phyloP scores from a whole-genome alignment of 2,888 invertebrate species.

The Syrphus vitripennis region DNA sequence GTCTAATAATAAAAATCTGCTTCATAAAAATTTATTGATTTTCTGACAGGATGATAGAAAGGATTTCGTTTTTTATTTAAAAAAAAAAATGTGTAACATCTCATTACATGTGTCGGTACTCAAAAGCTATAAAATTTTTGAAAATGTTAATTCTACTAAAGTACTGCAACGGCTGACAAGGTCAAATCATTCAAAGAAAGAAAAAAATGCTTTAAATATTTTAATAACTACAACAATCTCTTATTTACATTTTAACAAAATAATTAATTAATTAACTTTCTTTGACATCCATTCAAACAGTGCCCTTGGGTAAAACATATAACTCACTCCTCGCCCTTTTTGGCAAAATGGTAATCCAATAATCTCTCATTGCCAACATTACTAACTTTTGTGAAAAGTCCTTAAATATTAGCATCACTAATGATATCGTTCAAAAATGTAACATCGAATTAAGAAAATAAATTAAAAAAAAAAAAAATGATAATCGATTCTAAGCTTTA shows the following conservation, averaged over 20 bases:
- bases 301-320: neutral
- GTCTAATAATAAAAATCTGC: too few species aligned
- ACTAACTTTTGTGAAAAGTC: neutral
- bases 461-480: neutral
- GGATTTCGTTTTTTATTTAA: too few species aligned
- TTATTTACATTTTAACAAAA: neutral
- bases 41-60: too few species aligned
- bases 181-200: too few species aligned
- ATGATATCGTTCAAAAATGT: neutral
- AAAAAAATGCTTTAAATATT: neutral
- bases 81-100: too few species aligned
- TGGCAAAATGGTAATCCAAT: neutral
- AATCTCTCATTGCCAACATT: neutral
- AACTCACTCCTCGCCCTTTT: neutral
- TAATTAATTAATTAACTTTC: neutral
- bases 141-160: too few species aligned
- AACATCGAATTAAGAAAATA: neutral
- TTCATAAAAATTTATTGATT: too few species aligned
- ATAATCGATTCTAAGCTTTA: neutral
- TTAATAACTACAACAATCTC: neutral
- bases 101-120: too few species aligned
- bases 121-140: too few species aligned
- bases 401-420: slow-evolving; percentile 1
- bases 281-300: neutral
- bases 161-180: too few species aligned